phyloP scores from a whole-genome alignment of 2,113 vertebrate species.

The Hemiscyllium ocellatum region DNA sequence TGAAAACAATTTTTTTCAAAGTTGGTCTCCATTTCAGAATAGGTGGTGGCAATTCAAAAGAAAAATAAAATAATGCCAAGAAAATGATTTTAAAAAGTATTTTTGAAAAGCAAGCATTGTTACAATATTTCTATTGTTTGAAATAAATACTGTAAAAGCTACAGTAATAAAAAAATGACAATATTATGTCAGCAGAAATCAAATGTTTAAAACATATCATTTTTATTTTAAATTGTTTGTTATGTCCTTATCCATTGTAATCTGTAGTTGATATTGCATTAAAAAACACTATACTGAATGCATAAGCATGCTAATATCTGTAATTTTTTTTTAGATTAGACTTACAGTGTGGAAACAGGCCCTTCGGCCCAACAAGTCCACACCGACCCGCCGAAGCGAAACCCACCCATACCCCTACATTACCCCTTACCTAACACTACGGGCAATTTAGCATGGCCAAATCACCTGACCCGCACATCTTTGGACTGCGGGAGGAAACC shows the following conservation, averaged over 20 bases:
- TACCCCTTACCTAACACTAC: no score
- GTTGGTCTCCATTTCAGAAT: not conserved
- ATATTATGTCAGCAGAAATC: not conserved
- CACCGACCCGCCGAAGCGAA: no score
- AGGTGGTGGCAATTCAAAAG: not conserved
- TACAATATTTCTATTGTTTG: not conserved
- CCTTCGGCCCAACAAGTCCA: no score
- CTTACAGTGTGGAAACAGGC: no score
- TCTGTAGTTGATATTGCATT: not conserved
- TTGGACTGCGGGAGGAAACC: no score
- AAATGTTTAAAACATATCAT: not conserved
- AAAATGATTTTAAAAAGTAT: not conserved
- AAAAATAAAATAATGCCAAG: not conserved
- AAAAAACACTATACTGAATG: not conserved
- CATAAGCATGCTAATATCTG: not conserved
- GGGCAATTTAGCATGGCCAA: no score
- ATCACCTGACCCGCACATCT: no score
- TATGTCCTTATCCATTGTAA: not conserved
- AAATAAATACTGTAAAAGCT: not conserved
- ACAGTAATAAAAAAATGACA: not conserved
- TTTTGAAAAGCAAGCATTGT: not conserved
- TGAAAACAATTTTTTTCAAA: not conserved
- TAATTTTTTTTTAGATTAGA: no score
- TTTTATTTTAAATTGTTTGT: not conserved
- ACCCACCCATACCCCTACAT: no score